These are phyloP conservation scores for Microctonus brassicae DNA, from an alignment of 2,888 invertebrate species.

Conservation along the genomic window DNA sequence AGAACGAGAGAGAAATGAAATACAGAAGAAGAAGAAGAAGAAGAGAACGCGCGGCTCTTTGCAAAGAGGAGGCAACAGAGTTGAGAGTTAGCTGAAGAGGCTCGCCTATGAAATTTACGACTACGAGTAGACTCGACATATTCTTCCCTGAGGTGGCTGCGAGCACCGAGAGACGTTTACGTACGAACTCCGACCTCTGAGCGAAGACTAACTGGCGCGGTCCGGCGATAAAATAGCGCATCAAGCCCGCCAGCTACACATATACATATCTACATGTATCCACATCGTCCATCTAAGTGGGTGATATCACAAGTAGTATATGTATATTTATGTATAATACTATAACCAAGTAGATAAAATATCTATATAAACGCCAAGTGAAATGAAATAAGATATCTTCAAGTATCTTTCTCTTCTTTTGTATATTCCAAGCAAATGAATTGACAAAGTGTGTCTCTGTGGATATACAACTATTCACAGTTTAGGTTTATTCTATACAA, in stretches of 20 bases:
- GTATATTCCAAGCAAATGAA: slow-evolving; percentile 23
- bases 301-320: slow-evolving; percentile 3
- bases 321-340: slow-evolving; percentile 1
- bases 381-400: background rate
- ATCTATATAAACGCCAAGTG: slow-evolving; percentile 5
- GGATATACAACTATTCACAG: slow-evolving; percentile 11
- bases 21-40: slow-evolving; percentile 10
- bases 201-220: slow-evolving; percentile 61
- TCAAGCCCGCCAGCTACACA: slow-evolving; percentile 51
- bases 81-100: slow-evolving; percentile 53
- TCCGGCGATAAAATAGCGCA: slow-evolving; percentile 59
- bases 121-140: slow-evolving; percentile 55
- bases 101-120: slow-evolving; percentile 56
- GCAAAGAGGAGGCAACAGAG: slow-evolving; percentile 25
- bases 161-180: slow-evolving; percentile 59
- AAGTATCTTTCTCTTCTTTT: slow-evolving; percentile 9
- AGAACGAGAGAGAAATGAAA: slow-evolving; percentile 8
- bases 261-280: slow-evolving; percentile 18
- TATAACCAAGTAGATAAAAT: no score
- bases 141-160: slow-evolving; percentile 56
- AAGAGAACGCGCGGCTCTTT: background rate
- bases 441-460: slow-evolving; percentile 23
- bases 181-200: slow-evolving; percentile 60
- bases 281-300: background rate
- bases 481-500: slow-evolving; percentile 27